phyloP scores from a whole-genome alignment of 2,113 vertebrate genomes.

The Archilochus colubris region DNA sequence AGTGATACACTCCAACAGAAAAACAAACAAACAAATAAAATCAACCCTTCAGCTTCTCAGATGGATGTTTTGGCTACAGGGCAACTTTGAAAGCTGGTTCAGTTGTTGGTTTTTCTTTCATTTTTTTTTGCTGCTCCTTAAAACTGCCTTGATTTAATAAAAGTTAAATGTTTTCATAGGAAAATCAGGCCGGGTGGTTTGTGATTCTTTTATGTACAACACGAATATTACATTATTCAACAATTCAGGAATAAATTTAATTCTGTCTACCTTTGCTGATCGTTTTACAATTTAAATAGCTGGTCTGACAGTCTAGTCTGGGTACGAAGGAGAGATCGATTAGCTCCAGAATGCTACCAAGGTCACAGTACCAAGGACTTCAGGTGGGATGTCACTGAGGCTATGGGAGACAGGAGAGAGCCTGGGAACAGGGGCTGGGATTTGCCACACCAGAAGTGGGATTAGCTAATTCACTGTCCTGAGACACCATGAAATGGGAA shows the following conservation, averaged over 20 bases:
- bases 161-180: slow-evolving; percentile 66
- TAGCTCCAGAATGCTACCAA: neutral
- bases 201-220: slow-evolving; percentile 63
- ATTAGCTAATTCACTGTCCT: neutral
- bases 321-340: neutral
- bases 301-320: neutral
- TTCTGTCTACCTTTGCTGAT: neutral
- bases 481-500: rapidly evolving
- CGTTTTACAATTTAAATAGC: neutral
- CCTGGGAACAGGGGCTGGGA: neutral
- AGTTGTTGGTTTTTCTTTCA: slow-evolving; percentile 12
- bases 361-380: neutral
- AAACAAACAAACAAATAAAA: slow-evolving; percentile 56
- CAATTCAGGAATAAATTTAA: slow-evolving; percentile 44
- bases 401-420: neutral
- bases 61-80: slow-evolving; percentile 56
- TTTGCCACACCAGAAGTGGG: neutral
- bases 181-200: slow-evolving; percentile 50
- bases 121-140: slow-evolving; percentile 12
- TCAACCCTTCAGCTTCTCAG: slow-evolving; percentile 29
- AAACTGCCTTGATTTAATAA: slow-evolving; percentile 67
- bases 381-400: neutral
- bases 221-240: slow-evolving; percentile 59
- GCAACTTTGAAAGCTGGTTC: slow-evolving; percentile 46
- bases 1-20: slow-evolving; percentile 24